Evolutionary conservation across 2,113 vertebrate species (phyloP).

Genomic region (Mystacornis crossleyi): DNA sequence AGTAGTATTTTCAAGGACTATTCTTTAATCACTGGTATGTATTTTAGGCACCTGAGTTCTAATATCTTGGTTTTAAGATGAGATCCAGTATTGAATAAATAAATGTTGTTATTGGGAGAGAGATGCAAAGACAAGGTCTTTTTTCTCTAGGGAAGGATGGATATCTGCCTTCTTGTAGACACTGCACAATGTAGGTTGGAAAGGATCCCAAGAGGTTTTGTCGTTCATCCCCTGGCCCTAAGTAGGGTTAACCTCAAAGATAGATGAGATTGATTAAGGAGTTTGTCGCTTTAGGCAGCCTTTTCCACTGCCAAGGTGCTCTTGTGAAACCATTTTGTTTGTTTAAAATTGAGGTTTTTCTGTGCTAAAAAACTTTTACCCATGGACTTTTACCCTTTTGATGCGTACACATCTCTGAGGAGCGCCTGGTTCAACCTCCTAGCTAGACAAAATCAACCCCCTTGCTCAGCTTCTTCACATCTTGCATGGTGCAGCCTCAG

Average conservation of each 20-base stretch:
- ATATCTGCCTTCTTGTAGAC: background rate
- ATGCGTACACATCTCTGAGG: background rate
- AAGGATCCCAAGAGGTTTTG: background rate
- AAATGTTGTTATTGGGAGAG: background rate
- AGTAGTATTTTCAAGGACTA: background rate
- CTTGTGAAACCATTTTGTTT: background rate
- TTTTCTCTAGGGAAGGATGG: background rate
- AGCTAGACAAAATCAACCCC: background rate
- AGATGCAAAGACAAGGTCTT: background rate
- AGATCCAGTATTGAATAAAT: background rate
- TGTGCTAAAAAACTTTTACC: background rate
- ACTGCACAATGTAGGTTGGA: background rate
- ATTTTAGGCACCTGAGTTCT: background rate
- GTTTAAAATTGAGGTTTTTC: background rate
- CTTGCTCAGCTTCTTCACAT: background rate
- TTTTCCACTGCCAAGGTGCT: background rate
- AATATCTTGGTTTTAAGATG: background rate
- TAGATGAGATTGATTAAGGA: background rate
- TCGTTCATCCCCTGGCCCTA: background rate
- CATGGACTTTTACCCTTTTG: background rate
- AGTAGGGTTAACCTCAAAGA: background rate
- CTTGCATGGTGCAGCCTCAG: background rate
- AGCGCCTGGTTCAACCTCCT: background rate
- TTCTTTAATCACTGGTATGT: background rate
- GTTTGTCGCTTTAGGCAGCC: background rate